Percentiles rank a stretch among this genome's conserved stretches.
These are phyloP conservation scores for Diloba caeruleocephala DNA, from an alignment of 2,888 invertebrate species.

Conservation along the genomic window DNA sequence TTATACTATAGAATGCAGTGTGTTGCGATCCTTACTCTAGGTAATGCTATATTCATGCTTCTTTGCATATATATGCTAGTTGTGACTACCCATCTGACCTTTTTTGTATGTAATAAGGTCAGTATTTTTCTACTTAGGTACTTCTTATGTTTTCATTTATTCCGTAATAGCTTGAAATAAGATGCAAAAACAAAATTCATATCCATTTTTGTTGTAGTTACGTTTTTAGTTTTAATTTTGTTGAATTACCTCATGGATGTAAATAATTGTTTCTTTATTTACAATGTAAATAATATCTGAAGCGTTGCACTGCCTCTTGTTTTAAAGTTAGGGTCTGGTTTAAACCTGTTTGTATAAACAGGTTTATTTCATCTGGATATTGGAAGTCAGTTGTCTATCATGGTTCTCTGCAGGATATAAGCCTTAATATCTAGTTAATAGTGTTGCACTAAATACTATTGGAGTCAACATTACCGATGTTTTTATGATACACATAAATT, in stretches of 20 bases:
- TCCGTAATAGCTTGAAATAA: conserved; percentile 1
- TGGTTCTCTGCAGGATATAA: not conserved
- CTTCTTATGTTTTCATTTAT: not conserved
- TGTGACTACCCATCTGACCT: no score
- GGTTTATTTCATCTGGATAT: not conserved
- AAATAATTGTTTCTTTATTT: conserved; percentile 46
- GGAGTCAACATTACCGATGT: no score
- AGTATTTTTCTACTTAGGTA: no score
- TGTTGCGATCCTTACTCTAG: no score
- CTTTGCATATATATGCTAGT: no score
- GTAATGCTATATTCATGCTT: no score
- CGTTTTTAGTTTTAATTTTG: conserved; percentile 45
- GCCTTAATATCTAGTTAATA: no score
- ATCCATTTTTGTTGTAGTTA: conserved; percentile 42
- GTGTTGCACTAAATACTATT: no score
- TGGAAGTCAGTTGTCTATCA: not conserved
- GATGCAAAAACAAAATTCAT: conserved; percentile 18
- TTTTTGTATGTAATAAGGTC: no score
- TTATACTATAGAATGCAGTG: no score
- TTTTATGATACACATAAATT: no score
- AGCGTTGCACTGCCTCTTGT: conserved; percentile 37
- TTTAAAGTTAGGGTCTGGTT: conserved; percentile 1
- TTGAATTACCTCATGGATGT: conserved; percentile 63
- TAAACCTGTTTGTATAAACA: not conserved
- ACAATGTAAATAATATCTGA: conserved; percentile 51